Conservation (phyloP, 2,888 invertebrate genomes). For the Xestia ashworthii region DNA sequence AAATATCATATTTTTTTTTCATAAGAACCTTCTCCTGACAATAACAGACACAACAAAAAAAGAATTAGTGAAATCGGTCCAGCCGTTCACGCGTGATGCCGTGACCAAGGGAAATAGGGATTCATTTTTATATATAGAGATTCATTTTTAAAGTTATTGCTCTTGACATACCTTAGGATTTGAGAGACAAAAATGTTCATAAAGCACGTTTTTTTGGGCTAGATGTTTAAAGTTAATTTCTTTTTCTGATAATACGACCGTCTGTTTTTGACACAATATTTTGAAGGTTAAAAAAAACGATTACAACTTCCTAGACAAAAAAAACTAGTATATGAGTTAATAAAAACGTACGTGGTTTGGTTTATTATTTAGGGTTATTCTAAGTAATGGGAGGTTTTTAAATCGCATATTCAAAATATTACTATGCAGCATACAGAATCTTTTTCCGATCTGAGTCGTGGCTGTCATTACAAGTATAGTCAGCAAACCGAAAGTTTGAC, state of each 20-base stretch:
- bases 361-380: neutral
- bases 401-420: too few species aligned
- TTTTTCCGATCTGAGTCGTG: too few species aligned
- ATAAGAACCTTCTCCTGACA: too few species aligned
- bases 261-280: neutral
- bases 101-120: too few species aligned
- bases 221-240: neutral
- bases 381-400: too few species aligned
- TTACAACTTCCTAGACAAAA: neutral
- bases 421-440: too few species aligned
- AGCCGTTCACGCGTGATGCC: too few species aligned
- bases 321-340: neutral
- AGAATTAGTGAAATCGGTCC: too few species aligned
- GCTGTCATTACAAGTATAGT: neutral
- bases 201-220: neutral
- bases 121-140: too few species aligned
- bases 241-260: neutral
- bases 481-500: neutral
- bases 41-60: too few species aligned
- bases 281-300: neutral
- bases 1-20: too few species aligned
- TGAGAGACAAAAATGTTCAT: neutral
- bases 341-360: neutral
- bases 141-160: conserved; percentile 61
- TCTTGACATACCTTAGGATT: conserved; percentile 29